Evolutionary conservation across 1,140 invertebrate species (phyloP), one percentile per base, ranked within the genome.

Genomic region (Lasioglossum baleicum): DNA sequence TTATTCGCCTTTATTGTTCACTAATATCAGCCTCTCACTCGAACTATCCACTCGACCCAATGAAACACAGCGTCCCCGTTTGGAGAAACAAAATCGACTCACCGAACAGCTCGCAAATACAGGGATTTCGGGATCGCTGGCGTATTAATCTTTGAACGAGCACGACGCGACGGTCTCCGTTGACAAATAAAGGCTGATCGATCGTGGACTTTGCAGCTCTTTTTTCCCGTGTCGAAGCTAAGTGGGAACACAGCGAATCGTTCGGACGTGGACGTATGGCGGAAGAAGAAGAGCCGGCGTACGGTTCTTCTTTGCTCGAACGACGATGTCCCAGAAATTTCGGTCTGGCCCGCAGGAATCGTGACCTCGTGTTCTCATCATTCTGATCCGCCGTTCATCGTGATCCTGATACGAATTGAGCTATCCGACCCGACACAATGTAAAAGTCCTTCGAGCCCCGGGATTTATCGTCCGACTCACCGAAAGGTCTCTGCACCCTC

Each of bases 321-420:
- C 56, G 17, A 0, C 48, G 63, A 35, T n/a, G 51, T 44, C 51
- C 64, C 73, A 44, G 35, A 75, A 75, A 75, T 75, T 75, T 75
- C 40, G 51, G 73, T 75, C 35, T 22, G 8, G 31, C n/a, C 31
- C 65, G 26, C 5, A 15, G 56, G 7, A 5, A n/a, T 20, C 56
- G n/a, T 20, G 15, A 7, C 7, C 26, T 35, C 11, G n/a, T 22
- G 42, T 51, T 44, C 56, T 58, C 17, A 65, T 61, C 69, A 17
- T 26, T 22, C 70, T 68, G 72, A 72, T 81, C 74, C 77, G 31
- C n/a, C 71, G 71, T 76, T 56, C 44, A 48, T 13, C 44, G 10
- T 17, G 78, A 85, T 85, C 73, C 71, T 79, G 81, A 84, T 84
- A 79, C 73, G 69, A 70, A 84, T 85, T 61, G 71, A 75, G 63